Evolutionary conservation across 2,113 vertebrate genomes (phyloP), one percentile per base, ranked within the genome.

Genomic region (Strix aluco): DNA sequence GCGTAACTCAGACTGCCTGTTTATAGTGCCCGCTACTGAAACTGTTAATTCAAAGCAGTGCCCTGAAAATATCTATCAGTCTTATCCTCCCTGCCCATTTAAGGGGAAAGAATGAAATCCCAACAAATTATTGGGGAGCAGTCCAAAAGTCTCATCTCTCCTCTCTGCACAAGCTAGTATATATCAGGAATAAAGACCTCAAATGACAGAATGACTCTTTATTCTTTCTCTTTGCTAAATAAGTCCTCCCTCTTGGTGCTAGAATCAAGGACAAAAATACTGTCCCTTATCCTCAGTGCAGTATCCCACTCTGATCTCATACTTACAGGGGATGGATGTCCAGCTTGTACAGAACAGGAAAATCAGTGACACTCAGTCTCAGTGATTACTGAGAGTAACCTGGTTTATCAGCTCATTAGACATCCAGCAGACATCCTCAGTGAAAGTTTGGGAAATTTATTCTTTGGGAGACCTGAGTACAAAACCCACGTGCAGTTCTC

Each of bases 51-150:
- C 78, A 96, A 94, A 89, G 52, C 78, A 91, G 72, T 70, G 49
- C 49, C 62, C 57, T 84, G 74, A 66, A 86, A 89, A 90, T 75
- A 86, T 79, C 66, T 90, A 36, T 84, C 70, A 65, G 25, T 81
- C 81, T 90, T 83, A 82, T 78, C 30, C 72, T 93, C 51, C 30
- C 38, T 94, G 81, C 15, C 88, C 85, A 63, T 96, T 92, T 93
- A 96, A 93, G 88, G 90, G 62, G 88, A 94, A 95, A 81, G 66
- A 96, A 95, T 96, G 90, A 95, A 95, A 94, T 85, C 92, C 22
- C 52, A 59, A 52, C 0, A 2, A 71, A 79, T 67, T 95, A 70
- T 72, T 86, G 77, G 59, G 82, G 91, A 86, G 15, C n/a, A 67
- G 61, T 94, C 96, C 94, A 94, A 88, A 91, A 94, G 34, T 34